Percentiles rank a stretch among this genome's conserved stretches.
phyloP scores from a whole-genome alignment of 1,140 invertebrate genomes.

The Euglossa dilemma region DNA sequence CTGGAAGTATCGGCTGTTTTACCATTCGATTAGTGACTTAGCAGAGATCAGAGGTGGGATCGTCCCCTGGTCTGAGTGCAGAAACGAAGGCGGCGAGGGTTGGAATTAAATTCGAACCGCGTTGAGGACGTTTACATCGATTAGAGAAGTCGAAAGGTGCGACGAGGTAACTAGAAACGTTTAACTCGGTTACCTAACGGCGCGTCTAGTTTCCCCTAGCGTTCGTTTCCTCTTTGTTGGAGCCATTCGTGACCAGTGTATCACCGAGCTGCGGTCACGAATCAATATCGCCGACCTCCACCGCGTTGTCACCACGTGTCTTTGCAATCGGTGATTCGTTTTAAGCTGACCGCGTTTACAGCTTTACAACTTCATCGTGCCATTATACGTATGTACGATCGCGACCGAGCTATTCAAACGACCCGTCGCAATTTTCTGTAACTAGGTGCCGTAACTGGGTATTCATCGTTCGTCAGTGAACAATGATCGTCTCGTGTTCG shows the following conservation, averaged over 20 bases:
- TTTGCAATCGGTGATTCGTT: slow-evolving; percentile 39
- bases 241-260: slow-evolving; percentile 32
- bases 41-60: too few relatives aligned
- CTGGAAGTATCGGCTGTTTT: too few relatives aligned
- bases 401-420: background rate
- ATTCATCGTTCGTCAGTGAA: background rate
- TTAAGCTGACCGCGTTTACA: slow-evolving; percentile 53
- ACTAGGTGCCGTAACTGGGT: background rate
- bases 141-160: background rate
- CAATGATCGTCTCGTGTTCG: background rate
- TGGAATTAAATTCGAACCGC: background rate
- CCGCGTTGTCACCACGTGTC: slow-evolving; percentile 44
- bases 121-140: background rate
- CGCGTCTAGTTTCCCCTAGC: slow-evolving; percentile 24
- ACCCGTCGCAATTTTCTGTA: background rate
- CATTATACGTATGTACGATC: background rate
- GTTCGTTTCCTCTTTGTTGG: slow-evolving; percentile 29
- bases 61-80: too few relatives aligned
- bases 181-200: slow-evolving; percentile 36
- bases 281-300: slow-evolving; percentile 60
- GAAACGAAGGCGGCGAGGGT: too few relatives aligned
- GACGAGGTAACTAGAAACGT: slow-evolving; percentile 10
- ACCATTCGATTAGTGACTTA: too few relatives aligned
- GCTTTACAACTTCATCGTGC: slow-evolving; percentile 38
- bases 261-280: slow-evolving; percentile 46